phyloP scores from a whole-genome alignment of 2,797 vertebrate genomes.

The Meda fulgida region DNA sequence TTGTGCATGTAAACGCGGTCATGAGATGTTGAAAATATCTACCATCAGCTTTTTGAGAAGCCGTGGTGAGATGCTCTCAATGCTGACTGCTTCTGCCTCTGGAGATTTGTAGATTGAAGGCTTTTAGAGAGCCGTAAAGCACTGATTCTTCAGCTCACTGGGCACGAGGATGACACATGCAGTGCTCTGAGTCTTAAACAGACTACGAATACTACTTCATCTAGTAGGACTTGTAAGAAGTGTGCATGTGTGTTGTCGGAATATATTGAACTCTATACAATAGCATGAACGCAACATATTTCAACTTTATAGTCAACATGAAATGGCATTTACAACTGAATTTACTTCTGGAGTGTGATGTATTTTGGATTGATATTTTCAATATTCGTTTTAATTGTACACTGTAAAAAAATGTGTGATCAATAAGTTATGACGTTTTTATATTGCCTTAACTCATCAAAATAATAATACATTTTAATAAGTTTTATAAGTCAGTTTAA shows the following conservation, averaged over 20 bases:
- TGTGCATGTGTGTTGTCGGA: neutral
- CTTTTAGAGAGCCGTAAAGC: neutral
- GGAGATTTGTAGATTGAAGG: conserved; percentile 9
- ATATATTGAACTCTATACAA: neutral
- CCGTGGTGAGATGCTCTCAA: neutral
- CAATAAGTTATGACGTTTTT: no score
- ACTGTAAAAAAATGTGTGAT: no score
- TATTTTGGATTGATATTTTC: neutral
- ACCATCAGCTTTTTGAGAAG: neutral
- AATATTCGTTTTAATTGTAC: no score
- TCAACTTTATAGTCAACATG: neutral
- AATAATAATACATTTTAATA: no score
- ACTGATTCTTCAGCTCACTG: conserved; percentile 23
- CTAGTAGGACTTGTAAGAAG: conserved; percentile 1
- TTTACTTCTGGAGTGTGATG: neutral
- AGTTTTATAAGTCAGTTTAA: no score
- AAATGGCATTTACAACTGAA: neutral
- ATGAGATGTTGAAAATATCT: neutral
- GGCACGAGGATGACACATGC: conserved; percentile 4
- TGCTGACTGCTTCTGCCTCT: neutral
- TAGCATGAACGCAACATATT: no score
- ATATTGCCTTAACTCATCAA: no score
- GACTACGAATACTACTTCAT: conserved; percentile 1
- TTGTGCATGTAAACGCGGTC: neutral
- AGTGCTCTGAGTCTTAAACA: neutral